Conservation (phyloP, 2,888 invertebrate species). For the Macrophya alboannulata region DNA sequence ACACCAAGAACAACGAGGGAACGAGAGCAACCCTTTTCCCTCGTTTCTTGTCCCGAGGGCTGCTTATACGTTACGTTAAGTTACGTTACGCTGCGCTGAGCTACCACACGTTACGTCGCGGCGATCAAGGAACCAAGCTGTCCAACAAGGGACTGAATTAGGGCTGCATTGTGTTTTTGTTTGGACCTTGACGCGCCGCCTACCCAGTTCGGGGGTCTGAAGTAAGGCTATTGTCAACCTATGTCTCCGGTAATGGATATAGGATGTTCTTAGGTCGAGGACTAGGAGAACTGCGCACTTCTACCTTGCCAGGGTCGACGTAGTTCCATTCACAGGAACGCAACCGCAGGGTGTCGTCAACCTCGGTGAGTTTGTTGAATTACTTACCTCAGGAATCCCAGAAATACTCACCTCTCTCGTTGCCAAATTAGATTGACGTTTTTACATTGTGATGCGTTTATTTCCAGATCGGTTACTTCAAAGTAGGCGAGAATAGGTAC, state of each 20-base stretch:
- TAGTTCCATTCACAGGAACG: slow-evolving; percentile 50
- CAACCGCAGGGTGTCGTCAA: slow-evolving; percentile 48
- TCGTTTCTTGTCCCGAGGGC: slow-evolving; percentile 19
- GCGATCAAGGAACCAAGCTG: slow-evolving; percentile 58
- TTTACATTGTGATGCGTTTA: not conserved
- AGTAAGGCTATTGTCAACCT: slow-evolving; percentile 69
- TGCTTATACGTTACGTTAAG: slow-evolving; percentile 40
- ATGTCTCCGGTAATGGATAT: slow-evolving; percentile 70
- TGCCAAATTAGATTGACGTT: not conserved
- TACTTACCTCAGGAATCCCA: slow-evolving; percentile 24
- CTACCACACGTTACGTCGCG: slow-evolving; percentile 33
- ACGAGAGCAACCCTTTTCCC: slow-evolving; percentile 46
- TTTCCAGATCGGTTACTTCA: not conserved
- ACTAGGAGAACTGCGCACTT: slow-evolving; percentile 60
- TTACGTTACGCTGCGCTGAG: slow-evolving; percentile 17
- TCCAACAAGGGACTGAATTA: slow-evolving; percentile 69
- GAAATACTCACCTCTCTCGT: not conserved
- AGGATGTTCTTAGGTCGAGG: slow-evolving; percentile 64
- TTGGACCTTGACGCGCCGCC: slow-evolving; percentile 66
- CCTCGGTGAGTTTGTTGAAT: slow-evolving; percentile 52
- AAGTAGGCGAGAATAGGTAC: not conserved
- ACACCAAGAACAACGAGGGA: not conserved
- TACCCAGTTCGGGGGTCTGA: slow-evolving; percentile 58
- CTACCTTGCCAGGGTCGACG: slow-evolving; percentile 25
- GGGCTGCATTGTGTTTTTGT: slow-evolving; percentile 71